These are phyloP conservation scores for Ariolimax columbianus DNA, from an alignment of 2,888 invertebrate genomes.

Conservation along the genomic window DNA sequence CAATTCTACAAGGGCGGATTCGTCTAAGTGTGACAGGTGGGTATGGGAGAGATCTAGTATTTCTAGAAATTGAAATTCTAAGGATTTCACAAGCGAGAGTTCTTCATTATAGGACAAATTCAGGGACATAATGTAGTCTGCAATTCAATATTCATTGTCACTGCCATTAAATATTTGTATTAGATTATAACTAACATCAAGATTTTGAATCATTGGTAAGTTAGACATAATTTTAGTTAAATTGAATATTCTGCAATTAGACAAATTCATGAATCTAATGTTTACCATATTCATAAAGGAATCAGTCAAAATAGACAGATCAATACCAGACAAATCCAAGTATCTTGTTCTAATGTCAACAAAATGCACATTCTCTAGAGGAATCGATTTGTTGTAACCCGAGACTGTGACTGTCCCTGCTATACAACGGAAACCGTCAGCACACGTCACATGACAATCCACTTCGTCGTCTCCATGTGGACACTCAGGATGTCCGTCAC, in stretches of 20 bases:
- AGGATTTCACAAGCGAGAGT: neutral
- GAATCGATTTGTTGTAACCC: neutral
- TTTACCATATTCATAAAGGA: neutral
- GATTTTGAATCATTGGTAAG: neutral
- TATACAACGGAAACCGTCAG: constrained; percentile 8
- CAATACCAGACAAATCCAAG: neutral
- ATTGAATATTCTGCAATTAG: neutral
- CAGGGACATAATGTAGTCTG: neutral
- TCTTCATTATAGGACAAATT: constrained; percentile 1
- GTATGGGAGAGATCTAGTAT: constrained; percentile 15
- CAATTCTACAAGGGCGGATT: neutral
- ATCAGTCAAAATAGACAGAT: neutral
- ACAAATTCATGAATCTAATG: neutral
- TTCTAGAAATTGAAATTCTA: neutral
- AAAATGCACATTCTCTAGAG: neutral
- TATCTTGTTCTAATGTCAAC: neutral
- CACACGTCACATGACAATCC: constrained; percentile 12
- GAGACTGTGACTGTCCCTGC: neutral
- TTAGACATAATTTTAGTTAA: neutral
- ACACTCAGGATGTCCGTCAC: constrained; percentile 38
- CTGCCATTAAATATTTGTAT: neutral
- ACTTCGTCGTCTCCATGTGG: constrained; percentile 32
- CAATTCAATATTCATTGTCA: neutral
- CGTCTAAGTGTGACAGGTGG: neutral
- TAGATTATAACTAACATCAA: constrained; percentile 13